Evolutionary conservation across 2,113 vertebrate species (phyloP).

Genomic region (Zosterops pallidus): DNA sequence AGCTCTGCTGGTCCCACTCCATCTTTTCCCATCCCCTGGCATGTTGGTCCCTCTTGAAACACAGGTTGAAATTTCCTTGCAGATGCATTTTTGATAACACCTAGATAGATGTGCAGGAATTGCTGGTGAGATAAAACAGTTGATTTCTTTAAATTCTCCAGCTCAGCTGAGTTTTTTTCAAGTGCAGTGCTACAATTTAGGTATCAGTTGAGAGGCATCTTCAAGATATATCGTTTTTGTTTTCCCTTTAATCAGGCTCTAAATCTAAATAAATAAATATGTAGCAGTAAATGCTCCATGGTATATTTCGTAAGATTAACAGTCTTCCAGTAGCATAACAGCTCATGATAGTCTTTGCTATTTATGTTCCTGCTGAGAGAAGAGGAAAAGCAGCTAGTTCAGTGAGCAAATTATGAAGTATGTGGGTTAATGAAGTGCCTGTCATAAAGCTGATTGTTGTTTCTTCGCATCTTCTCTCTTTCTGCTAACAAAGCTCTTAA

Average conservation of each 20-base stretch:
- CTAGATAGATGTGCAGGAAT: background rate
- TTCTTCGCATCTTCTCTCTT: background rate
- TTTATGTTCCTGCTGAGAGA: conserved; percentile 34
- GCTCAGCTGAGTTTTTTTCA: background rate
- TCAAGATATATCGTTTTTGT: background rate
- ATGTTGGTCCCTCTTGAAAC: background rate
- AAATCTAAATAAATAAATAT: conserved; percentile 57
- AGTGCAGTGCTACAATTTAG: background rate
- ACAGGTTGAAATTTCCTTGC: background rate
- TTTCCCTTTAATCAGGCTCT: conserved; percentile 4
- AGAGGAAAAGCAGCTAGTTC: conserved; percentile 33
- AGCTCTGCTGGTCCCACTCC: background rate
- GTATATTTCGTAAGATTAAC: conserved; percentile 42
- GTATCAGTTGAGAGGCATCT: background rate
- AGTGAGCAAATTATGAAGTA: conserved; percentile 29
- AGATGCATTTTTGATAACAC: background rate
- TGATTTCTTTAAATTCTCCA: background rate
- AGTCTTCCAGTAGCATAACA: background rate
- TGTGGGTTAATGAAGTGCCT: conserved; percentile 42
- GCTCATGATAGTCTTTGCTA: conserved; percentile 3
- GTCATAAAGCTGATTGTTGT: conserved; percentile 21
- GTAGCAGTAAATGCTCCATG: conserved; percentile 13
- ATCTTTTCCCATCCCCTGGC: background rate
- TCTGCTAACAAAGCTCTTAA: background rate
- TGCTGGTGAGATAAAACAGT: background rate